Evolutionary conservation across 2,888 invertebrate genomes (phyloP).

Genomic region (Pollenia labialis): DNA sequence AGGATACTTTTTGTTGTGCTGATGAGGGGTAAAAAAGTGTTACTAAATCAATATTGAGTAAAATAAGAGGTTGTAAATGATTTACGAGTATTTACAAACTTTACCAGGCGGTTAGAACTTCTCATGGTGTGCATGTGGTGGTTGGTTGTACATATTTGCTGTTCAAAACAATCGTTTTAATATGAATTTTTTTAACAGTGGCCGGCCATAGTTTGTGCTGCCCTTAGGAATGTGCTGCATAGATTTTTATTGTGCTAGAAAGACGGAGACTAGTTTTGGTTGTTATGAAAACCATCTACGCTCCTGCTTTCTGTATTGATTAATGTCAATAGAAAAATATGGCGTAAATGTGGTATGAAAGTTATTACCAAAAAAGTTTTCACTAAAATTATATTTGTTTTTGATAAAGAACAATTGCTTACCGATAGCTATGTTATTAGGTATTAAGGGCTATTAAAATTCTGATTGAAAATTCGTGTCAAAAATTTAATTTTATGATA

Average conservation of each 20-base stretch:
- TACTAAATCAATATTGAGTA: constrained; percentile 81
- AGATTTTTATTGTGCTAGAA: constrained; percentile 25
- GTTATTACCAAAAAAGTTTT: constrained; percentile 10
- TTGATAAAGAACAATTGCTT: constrained; percentile 76
- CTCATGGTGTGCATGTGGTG: neutral
- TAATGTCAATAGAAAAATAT: constrained; percentile 8
- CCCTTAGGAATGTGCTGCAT: constrained; percentile 37
- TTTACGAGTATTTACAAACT: constrained; percentile 58
- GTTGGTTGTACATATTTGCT: neutral
- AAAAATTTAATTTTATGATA: constrained; percentile 79
- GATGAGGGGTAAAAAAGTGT: constrained; percentile 71
- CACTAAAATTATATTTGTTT: constrained; percentile 71
- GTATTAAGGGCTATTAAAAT: constrained; percentile 83
- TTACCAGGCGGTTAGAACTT: constrained; percentile 1
- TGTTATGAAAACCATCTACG: neutral
- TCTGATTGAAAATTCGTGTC: constrained; percentile 84
- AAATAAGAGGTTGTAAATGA: constrained; percentile 80
- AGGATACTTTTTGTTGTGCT: constrained; percentile 22
- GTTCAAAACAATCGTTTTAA: neutral
- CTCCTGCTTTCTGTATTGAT: constrained; percentile 4
- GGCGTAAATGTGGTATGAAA: neutral
- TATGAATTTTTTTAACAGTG: neutral
- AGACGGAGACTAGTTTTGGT: neutral
- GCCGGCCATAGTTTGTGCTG: constrained; percentile 30
- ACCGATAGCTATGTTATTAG: constrained; percentile 69